Percentiles rank a stretch among this genome's conserved stretches.
These are phyloP conservation scores for Heliconius hewitsoni DNA, from an alignment of 1,140 invertebrate genomes.

Conservation along the genomic window DNA sequence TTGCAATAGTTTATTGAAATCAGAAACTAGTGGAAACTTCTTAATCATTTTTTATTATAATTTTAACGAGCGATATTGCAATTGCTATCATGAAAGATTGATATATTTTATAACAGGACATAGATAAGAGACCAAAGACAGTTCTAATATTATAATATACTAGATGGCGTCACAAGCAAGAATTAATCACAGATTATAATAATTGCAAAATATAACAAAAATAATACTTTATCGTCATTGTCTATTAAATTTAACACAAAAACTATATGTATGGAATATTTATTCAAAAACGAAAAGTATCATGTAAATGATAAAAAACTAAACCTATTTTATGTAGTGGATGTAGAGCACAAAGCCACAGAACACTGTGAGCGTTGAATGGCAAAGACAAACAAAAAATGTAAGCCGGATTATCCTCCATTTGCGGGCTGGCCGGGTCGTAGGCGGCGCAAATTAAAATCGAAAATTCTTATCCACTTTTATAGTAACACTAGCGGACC, in stretches of 20 bases:
- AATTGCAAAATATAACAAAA: background rate
- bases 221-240: background rate
- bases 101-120: no score
- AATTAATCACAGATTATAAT: no score
- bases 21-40: no score
- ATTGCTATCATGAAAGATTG: no score
- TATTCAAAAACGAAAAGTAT: background rate
- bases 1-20: no score
- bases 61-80: no score
- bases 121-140: no score
- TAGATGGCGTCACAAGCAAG: no score
- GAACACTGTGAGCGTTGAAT: constrained; percentile 19
- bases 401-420: constrained; percentile 32
- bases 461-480: constrained; percentile 2
- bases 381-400: constrained; percentile 37
- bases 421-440: constrained; percentile 10
- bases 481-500: background rate
- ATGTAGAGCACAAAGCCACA: constrained; percentile 16
- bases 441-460: constrained; percentile 7
- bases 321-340: constrained; percentile 1
- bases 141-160: no score
- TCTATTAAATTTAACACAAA: background rate
- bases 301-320: background rate
- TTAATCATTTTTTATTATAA: no score
- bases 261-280: background rate